Conservation (phyloP, 2,797 vertebrate genomes). For the Anisognathus igniventris region DNA sequence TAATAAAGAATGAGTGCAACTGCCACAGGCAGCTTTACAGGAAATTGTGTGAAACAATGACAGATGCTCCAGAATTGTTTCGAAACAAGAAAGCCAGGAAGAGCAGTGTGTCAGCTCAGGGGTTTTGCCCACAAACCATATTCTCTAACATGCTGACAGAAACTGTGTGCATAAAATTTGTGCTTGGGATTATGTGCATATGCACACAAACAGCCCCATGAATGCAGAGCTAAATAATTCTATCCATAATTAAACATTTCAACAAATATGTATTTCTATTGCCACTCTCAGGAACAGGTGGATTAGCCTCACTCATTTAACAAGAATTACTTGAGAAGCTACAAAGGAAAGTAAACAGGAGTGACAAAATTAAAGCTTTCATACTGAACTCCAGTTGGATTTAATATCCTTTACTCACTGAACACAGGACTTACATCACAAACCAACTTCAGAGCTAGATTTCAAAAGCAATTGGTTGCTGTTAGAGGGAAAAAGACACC, state of each 20-base stretch:
- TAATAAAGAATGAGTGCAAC: conserved; percentile 68
- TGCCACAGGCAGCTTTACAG: conserved; percentile 67
- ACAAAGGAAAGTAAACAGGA: not conserved
- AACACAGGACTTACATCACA: not conserved
- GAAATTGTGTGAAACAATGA: conserved; percentile 63
- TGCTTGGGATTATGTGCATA: not conserved
- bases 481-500: not conserved
- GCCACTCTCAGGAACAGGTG: not conserved
- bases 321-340: not conserved
- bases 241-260: not conserved
- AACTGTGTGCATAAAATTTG: not conserved
- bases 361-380: not conserved
- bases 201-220: not conserved
- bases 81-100: conserved; percentile 21
- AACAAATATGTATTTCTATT: not conserved
- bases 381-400: not conserved
- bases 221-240: not conserved
- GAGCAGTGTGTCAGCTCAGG: not conserved
- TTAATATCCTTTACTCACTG: not conserved
- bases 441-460: not conserved
- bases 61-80: conserved; percentile 59
- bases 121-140: not conserved
- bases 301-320: not conserved
- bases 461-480: not conserved
- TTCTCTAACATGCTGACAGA: not conserved